phyloP scores from a whole-genome alignment of 2,888 invertebrate genomes.

The Megamerina dolium region DNA sequence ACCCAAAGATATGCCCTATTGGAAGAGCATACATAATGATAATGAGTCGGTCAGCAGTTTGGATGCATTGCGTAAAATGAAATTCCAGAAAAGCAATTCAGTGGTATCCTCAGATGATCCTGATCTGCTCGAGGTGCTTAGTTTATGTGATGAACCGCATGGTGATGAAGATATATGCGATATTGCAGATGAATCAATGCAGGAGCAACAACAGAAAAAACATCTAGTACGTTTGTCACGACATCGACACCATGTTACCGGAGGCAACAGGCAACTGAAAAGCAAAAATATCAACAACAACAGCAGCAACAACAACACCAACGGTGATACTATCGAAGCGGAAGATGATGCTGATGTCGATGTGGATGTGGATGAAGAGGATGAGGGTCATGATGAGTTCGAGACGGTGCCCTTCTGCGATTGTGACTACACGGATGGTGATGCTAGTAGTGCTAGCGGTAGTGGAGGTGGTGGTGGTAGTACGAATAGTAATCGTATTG shows the following conservation, averaged over 20 bases:
- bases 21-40: conserved; percentile 40
- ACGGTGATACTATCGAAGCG: conserved; percentile 5
- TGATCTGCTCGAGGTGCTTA: conserved; percentile 46
- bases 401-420: conserved; percentile 37
- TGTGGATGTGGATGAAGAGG: conserved; percentile 20
- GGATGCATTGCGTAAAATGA: conserved; percentile 43
- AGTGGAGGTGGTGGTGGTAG: conserved; percentile 25
- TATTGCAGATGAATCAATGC: conserved; percentile 27
- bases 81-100: conserved; percentile 45
- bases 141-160: conserved; percentile 36
- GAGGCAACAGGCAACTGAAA: conserved; percentile 16
- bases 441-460: conserved; percentile 30
- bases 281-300: conserved; percentile 5
- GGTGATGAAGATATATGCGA: conserved; percentile 36
- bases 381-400: conserved; percentile 41
- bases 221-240: conserved; percentile 3
- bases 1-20: conserved; percentile 45
- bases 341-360: conserved; percentile 21
- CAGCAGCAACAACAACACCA: conserved; percentile 6
- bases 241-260: background rate
- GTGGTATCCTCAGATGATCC: conserved; percentile 46
- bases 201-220: conserved; percentile 11
- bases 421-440: conserved; percentile 42
- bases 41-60: conserved; percentile 44
- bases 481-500: conserved; percentile 7